Evolutionary conservation across 2,888 invertebrate genomes (phyloP), one percentile per base, ranked within the genome.

Genomic region (Microdon myrmicae): DNA sequence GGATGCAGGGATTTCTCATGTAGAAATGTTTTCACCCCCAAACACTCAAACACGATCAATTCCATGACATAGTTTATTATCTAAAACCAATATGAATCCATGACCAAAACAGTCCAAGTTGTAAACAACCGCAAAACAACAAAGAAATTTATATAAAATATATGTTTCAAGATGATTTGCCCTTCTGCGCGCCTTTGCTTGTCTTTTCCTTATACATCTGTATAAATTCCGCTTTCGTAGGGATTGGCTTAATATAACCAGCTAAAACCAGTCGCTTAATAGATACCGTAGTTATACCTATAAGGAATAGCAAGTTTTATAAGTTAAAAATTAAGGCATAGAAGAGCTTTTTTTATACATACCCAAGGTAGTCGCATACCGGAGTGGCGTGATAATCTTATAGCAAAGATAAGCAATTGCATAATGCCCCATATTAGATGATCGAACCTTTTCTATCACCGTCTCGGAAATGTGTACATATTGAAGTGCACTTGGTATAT

Each of bases 321-420:
- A 7, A 16, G 9, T 10, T 7, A 12, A 28, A n/a, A 1, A 29
- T 44, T 25, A 8, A 4, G 4, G 4, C 4, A 7, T 14, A 9
- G 20, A 16, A 12, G 3, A n/a, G 4, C 9, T 8, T 16, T 34
- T 44, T 39, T 14, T 25, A 41, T 51, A 70, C 76, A 82, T 83
- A 90, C 90, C 93, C 75, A 96, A 77, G 37, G 96, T 97, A 1
- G 95, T 89, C n/a, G 94, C 89, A 80, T 96, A 97, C 69, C 97
- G 83, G 8, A 91, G 79, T 2, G 97, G 97, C 5, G 96, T 93
- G 17, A 88, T 88, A 43, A 98, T 83, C 83, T 99, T 99, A 79
- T 97, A 99, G 71, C 96, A 83, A 28, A 94, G 89, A 80, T 95
- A 93, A 0, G 96, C 86, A 23, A 96, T 83, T 5, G 97, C 97